Base-by-base conservation (phyloP, 1,140 invertebrate genomes). In the Ceratoteleas bidentatus region DNA sequence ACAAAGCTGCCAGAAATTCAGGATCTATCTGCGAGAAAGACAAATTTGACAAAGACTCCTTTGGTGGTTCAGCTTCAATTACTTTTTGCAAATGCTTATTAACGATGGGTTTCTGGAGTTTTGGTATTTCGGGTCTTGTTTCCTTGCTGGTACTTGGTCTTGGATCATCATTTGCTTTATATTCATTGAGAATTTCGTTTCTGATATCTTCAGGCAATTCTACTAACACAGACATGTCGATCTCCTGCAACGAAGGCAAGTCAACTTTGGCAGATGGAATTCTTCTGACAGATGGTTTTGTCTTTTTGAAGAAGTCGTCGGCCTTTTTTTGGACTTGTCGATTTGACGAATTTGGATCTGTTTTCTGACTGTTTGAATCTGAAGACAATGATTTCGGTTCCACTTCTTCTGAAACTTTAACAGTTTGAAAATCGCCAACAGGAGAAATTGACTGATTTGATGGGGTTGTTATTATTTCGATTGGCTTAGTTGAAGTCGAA, bases 171-270 rank as follows among this genome's bases (percentile, higher is more conserved):
- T 76, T 81, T 7, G 38, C 57, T 81, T 90, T 91, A 49, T 93
- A 93, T 79, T 94, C 92, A 54, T 92, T 88, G 1, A 95, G 86
- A 66, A 96, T 91, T 90, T 96, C 95, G 36, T 92, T 90, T 69
- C 92, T 84, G 24, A 95, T 92, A 52, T 94, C 93, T 73, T 93
- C 90, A 0, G 94, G 95, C 36, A 95, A 86, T 81, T 93, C 93
- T 16, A 93, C 89, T 54, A 95, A 88, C 13, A 95, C 92, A 24
- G 91, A 86, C 69, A 91, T 74, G 89, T 95, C 93, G 61, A 95
- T 91, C 76, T 93, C 87, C 58, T 88, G 69, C 16, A 87, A 66
- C 1, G 79, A 66, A 33, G 86, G 86, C 36, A 86, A n/a, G 34
- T 80, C 52, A 8, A 83, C 38, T 87, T 88, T 87, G 16, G 60